phyloP scores from a whole-genome alignment of 1,140 invertebrate genomes.

The Galendromus occidentalis region DNA sequence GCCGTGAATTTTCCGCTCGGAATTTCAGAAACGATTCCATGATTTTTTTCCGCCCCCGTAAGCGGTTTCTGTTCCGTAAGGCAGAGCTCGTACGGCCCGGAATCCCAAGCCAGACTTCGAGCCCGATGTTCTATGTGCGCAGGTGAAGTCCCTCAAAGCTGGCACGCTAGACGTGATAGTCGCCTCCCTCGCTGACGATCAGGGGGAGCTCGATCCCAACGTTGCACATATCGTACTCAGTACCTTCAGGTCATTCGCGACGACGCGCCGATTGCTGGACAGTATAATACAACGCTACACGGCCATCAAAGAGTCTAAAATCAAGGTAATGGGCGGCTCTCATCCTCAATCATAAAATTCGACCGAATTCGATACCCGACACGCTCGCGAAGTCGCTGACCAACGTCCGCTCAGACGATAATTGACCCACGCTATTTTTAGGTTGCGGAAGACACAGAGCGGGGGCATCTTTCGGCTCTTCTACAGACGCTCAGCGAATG shows the following conservation, averaged over 20 bases:
- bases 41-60: too few species aligned
- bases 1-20: too few species aligned
- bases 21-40: too few species aligned
- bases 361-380: too few species aligned
- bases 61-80: too few species aligned
- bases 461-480: background rate
- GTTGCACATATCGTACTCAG: background rate
- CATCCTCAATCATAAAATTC: too few species aligned
- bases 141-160: background rate
- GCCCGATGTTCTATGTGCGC: background rate
- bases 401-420: too few species aligned
- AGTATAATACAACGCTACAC: background rate
- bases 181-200: background rate
- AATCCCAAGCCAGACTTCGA: too few species aligned
- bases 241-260: background rate
- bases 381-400: too few species aligned
- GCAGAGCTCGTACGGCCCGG: too few species aligned
- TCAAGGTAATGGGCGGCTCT: too few species aligned
- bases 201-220: conserved; percentile 4
- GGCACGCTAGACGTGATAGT: background rate
- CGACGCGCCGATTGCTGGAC: background rate
- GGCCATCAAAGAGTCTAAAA: too few species aligned
- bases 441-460: background rate
- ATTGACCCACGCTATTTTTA: background rate
- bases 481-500: conserved; percentile 32